Evolutionary conservation across 2,113 vertebrate genomes (phyloP).

Genomic region (Spilogale gracilis): DNA sequence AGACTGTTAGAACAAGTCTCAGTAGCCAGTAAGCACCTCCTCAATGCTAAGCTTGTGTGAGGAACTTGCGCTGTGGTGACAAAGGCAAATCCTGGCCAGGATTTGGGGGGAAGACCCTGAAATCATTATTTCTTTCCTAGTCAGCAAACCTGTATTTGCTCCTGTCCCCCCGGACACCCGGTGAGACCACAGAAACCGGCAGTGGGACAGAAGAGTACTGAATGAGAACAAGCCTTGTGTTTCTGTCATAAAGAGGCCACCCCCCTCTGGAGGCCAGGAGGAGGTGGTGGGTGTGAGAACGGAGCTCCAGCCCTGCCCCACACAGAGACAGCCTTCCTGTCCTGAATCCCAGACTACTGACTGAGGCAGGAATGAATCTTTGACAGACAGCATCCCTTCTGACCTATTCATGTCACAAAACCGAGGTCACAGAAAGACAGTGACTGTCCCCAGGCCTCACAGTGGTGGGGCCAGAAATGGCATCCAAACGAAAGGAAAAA

Average conservation of each 20-base stretch:
- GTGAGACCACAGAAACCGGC: not conserved
- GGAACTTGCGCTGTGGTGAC: not conserved
- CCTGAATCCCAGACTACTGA: not conserved
- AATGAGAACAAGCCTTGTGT: accelerated
- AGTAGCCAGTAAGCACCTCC: not conserved
- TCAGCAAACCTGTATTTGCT: not conserved
- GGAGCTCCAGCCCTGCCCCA: not conserved
- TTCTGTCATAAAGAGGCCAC: not conserved
- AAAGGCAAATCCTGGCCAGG: not conserved
- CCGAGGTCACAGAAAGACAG: not conserved
- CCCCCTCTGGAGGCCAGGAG: not conserved
- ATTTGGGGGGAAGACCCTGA: not conserved
- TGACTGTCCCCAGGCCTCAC: not conserved
- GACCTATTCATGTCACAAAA: not conserved
- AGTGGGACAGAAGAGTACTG: not conserved
- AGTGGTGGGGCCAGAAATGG: not conserved
- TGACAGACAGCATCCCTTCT: not conserved
- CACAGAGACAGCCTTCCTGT: accelerated
- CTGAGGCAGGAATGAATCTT: not conserved
- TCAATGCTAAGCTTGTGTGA: not conserved
- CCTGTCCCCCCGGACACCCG: not conserved
- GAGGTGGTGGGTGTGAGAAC: not conserved
- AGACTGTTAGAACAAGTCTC: not conserved
- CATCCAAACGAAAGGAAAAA: not conserved
- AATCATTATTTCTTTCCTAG: not conserved